These are phyloP conservation scores for Amphibalanus amphitrite DNA, from an alignment of 1,140 invertebrate genomes.

Conservation along the genomic window DNA sequence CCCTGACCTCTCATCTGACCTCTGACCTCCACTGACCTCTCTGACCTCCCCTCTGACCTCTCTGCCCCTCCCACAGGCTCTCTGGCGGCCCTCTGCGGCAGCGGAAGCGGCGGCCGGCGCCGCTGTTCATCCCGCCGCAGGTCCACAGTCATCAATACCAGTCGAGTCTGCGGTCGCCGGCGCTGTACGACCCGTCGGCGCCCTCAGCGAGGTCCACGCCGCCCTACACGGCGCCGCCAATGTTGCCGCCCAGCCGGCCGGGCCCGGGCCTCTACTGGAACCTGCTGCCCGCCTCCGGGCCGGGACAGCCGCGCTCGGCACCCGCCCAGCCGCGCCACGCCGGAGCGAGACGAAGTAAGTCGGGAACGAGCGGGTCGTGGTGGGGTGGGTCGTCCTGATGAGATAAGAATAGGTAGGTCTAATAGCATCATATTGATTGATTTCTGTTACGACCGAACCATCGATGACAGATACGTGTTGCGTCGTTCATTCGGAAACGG, in stretches of 20 bases:
- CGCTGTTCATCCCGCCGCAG: constrained; percentile 34
- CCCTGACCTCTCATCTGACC: too few relatives aligned
- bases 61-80: constrained; percentile 11
- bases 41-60: too few relatives aligned
- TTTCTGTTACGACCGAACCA: too few relatives aligned
- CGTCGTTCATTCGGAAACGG: too few relatives aligned
- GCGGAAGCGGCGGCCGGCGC: constrained; percentile 43
- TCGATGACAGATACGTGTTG: too few relatives aligned
- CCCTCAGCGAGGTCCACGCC: neutral
- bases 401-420: too few relatives aligned
- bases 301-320: neutral
- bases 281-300: neutral
- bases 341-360: neutral
- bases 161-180: constrained; percentile 36
- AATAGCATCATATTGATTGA: too few relatives aligned
- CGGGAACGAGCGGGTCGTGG: too few relatives aligned
- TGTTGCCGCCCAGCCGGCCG: neutral
- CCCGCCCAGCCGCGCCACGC: neutral
- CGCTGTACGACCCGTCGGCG: constrained; percentile 26
- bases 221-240: neutral
- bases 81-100: constrained; percentile 28
- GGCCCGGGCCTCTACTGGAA: neutral
- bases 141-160: constrained; percentile 23
- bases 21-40: too few relatives aligned
- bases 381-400: too few relatives aligned